Percentiles rank a stretch among this genome's conserved stretches.
phyloP scores from a whole-genome alignment of 2,113 vertebrate species.

The Origma solitaria region DNA sequence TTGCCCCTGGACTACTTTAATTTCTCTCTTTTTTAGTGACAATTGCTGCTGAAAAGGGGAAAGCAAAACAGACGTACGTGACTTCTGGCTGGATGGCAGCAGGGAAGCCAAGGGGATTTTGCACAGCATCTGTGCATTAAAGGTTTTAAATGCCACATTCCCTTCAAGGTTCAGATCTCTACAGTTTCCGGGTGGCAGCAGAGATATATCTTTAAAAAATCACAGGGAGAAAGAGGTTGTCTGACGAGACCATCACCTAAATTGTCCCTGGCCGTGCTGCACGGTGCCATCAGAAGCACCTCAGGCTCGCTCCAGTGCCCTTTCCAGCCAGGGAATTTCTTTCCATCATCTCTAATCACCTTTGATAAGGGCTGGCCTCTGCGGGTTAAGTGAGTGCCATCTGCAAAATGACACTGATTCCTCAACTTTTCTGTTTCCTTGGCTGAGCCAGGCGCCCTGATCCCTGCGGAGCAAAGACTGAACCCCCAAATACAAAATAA shows the following conservation, averaged over 20 bases:
- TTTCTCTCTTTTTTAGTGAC: background rate
- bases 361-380: background rate
- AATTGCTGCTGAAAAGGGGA: background rate
- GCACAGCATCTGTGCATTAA: background rate
- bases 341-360: background rate
- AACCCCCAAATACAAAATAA: background rate
- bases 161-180: background rate
- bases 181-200: background rate
- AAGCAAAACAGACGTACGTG: background rate
- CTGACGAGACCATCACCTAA: background rate
- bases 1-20: background rate
- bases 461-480: background rate
- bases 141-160: background rate
- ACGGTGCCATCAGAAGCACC: background rate
- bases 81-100: conserved; percentile 4
- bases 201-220: background rate
- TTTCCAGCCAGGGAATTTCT: background rate
- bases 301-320: background rate
- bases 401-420: background rate
- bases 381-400: background rate
- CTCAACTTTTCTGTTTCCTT: background rate
- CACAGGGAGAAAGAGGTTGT: background rate
- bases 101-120: background rate
- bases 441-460: background rate
- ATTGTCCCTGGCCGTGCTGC: background rate